Conservation (phyloP, 1,140 invertebrate species). For the Palaemon carinicauda region DNA sequence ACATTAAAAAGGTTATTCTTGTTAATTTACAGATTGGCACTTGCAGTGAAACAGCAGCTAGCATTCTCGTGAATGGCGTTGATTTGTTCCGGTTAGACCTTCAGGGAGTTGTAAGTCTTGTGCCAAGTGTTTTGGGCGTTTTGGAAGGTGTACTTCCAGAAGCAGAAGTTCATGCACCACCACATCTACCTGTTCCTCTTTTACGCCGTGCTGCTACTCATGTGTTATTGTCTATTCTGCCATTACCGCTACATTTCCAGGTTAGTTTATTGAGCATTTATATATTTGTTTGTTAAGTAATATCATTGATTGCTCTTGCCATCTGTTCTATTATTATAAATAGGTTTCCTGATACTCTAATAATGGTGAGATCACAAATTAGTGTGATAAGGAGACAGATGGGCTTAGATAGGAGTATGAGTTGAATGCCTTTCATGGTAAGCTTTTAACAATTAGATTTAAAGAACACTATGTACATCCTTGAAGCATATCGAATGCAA, state of each 20-base stretch:
- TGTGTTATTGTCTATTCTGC: conserved; percentile 85
- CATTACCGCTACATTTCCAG: conserved; percentile 88
- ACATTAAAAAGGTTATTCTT: background rate
- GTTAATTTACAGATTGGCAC: conserved; percentile 25
- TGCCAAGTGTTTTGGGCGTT: conserved; percentile 88
- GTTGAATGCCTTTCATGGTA: too few relatives aligned
- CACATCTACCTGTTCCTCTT: conserved; percentile 66
- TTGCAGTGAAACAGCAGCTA: conserved; percentile 75
- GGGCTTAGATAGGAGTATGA: too few relatives aligned
- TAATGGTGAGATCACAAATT: too few relatives aligned
- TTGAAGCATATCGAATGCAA: too few relatives aligned
- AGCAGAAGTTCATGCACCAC: conserved; percentile 20
- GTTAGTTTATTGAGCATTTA: conserved; percentile 7
- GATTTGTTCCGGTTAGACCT: conserved; percentile 89
- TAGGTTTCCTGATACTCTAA: too few relatives aligned
- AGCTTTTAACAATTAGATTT: too few relatives aligned
- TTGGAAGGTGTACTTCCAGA: conserved; percentile 87
- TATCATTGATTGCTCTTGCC: too few relatives aligned
- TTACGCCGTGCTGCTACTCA: conserved; percentile 89
- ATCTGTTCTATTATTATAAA: too few relatives aligned
- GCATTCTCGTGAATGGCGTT: conserved; percentile 81
- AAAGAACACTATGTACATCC: too few relatives aligned
- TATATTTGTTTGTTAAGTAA: background rate
- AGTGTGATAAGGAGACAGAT: too few relatives aligned
- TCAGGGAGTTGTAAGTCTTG: conserved; percentile 88